Base-by-base conservation (phyloP, 2,113 vertebrate species). In the Chrysemys picta region DNA sequence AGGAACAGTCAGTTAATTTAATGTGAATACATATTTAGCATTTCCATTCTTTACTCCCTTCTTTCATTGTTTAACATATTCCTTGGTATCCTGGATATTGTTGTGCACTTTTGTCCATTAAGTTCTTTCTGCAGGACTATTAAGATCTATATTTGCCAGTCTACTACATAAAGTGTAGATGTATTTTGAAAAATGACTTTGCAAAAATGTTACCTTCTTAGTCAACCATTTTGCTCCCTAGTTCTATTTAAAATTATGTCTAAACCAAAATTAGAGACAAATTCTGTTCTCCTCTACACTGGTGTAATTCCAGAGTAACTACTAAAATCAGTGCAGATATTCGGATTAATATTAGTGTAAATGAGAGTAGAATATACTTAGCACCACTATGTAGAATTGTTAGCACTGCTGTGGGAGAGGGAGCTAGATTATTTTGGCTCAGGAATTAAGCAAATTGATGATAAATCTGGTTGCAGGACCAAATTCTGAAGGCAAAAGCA, bases 61-160 rank as follows among this genome's bases (percentile, higher is more conserved):
- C 14, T 88, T 89, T 84, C 16, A 6, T 59, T 79, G 35, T 57
- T 8, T 0, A 2, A 17, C 11, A 10, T 76, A 62, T 72, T 62
- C 2, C 3, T 56, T 80, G 81, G 13, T 86, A 45, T 53, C 8
- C 3, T 52, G 3, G 47, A 2, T 79, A 2, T 25, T 16, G 12
- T 54, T 81, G 52, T 38, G n/a, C 1, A 1, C 6, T 88, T 84
- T 22, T 62, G 14, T 11, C 2, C 53, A 10, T 29, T 31, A 80
- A 17, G 53, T 76, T 90, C 25, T 25, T 21, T 0, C 0, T 12
- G 1, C 81, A 21, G 29, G 3, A 29, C 0, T 56, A 4, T 80
- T 75, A 54, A 49, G 56, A 88, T 79, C 8, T 0, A 8, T 35
- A 47, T 86, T 81, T 86, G 1, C 0, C 91, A 82, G 80, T 69